Base-by-base conservation (phyloP, 2,113 vertebrate species). In the Nothobranchius kuhntae region DNA sequence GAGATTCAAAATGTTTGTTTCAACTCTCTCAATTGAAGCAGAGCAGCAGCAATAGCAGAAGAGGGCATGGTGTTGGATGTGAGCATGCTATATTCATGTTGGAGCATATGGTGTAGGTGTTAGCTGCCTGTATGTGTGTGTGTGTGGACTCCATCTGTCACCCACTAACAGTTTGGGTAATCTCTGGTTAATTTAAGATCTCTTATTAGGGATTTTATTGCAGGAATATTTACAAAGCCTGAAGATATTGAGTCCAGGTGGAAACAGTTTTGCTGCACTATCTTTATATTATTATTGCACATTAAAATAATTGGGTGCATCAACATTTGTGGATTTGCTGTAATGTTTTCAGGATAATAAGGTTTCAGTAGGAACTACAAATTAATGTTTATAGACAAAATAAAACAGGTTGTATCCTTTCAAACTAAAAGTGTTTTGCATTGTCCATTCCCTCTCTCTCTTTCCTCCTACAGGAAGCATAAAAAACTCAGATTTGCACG, bases 61-160 rank as follows among this genome's bases (percentile, higher is more conserved):
- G 52, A 65, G 68, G 67, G 62, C 51, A 21, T 52, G 53, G 21
- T 61, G 38, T 57, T 40, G 44, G 61, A 71, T 72, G 53, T 62
- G 61, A 55, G 65, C 13, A 36, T 76, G 78, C 42, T 1, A 58
- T 76, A 72, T 83, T 78, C 57, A 70, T 61, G 55, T 73, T 36
- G 30, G 60, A 87, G 70, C 91, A 91, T 90, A 91, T 90, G 90
- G 77, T 61, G 74, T 55, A 73, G 73, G 82, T 80, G 72, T 80
- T 53, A 48, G 68, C 52, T 68, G 67, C 30, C 4, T 48, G 47
- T 57, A 45, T 67, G 65, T 48, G 7, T 51, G 54, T 57, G 67
- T 72, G 64, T 66, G 65, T 50, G 81, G 65, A 62, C 73, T 71
- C 84, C 87, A 89, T 87, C 83, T 90, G 88, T 85, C 85, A 87